phyloP scores from a whole-genome alignment of 2,888 invertebrate species.

The Apodemia mormo region DNA sequence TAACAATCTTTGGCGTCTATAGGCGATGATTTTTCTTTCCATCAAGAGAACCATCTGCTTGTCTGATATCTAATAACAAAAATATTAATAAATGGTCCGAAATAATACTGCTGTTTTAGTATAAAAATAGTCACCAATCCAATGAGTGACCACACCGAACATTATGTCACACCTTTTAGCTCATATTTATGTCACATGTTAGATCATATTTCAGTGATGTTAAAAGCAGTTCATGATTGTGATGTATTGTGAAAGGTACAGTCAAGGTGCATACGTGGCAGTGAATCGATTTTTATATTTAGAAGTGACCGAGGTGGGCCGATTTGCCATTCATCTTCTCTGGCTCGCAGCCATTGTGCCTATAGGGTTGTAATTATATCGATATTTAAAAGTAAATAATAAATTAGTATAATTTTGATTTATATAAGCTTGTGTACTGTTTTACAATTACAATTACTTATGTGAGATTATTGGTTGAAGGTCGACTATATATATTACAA shows the following conservation, averaged over 20 bases:
- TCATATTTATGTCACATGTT: background rate
- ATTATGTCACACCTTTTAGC: background rate
- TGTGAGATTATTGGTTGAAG: no score
- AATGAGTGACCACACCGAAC: background rate
- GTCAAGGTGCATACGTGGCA: constrained; percentile 31
- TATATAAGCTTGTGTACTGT: no score
- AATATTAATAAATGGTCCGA: no score
- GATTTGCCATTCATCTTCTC: constrained; percentile 35
- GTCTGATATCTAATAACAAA: no score
- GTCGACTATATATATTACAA: no score
- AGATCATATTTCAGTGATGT: background rate
- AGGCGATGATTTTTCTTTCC: no score
- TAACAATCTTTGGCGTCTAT: no score
- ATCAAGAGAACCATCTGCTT: no score
- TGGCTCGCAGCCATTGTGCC: constrained; percentile 40
- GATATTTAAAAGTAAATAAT: background rate
- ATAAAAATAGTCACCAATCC: background rate
- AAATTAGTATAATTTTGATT: no score
- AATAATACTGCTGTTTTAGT: no score
- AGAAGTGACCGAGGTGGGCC: constrained; percentile 41
- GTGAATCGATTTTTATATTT: constrained; percentile 41
- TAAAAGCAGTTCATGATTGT: background rate
- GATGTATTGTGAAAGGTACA: constrained; percentile 1
- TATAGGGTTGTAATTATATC: constrained; percentile 19
- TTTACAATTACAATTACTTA: no score